phyloP scores from a whole-genome alignment of 2,797 vertebrate species.

The Ptychadena robeensis region DNA sequence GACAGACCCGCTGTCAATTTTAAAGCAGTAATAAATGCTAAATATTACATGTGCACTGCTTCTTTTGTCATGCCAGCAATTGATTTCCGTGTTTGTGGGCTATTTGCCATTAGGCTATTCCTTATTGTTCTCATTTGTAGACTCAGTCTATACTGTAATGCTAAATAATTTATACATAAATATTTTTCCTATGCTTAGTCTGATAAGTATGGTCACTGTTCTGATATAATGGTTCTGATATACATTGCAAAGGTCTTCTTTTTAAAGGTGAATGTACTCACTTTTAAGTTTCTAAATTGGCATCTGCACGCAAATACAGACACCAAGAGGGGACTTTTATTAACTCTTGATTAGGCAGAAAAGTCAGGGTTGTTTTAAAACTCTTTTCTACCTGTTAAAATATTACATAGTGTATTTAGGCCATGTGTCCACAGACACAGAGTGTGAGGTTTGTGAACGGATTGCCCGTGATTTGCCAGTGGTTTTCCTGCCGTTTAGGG shows the following conservation, averaged over 20 bases:
- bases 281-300: background rate
- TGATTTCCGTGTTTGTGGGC: background rate
- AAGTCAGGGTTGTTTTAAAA: too few species aligned
- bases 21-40: background rate
- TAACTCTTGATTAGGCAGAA: too few species aligned
- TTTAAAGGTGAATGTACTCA: background rate
- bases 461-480: too few species aligned
- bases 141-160: background rate
- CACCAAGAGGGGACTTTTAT: too few species aligned
- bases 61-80: background rate
- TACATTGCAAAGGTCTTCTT: background rate
- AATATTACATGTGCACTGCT: background rate
- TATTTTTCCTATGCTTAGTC: background rate
- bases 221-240: too few species aligned
- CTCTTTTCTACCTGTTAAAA: too few species aligned
- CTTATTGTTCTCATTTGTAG: background rate
- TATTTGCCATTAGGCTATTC: background rate
- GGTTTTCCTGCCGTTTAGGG: too few species aligned
- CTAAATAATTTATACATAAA: background rate
- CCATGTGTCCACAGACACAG: too few species aligned
- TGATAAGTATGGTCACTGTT: too few species aligned
- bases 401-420: too few species aligned
- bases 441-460: too few species aligned
- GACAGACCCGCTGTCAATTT: background rate
- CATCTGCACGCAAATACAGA: background rate